Conservation (phyloP, 2,888 invertebrate species). For the Dichetophora obliterata region DNA sequence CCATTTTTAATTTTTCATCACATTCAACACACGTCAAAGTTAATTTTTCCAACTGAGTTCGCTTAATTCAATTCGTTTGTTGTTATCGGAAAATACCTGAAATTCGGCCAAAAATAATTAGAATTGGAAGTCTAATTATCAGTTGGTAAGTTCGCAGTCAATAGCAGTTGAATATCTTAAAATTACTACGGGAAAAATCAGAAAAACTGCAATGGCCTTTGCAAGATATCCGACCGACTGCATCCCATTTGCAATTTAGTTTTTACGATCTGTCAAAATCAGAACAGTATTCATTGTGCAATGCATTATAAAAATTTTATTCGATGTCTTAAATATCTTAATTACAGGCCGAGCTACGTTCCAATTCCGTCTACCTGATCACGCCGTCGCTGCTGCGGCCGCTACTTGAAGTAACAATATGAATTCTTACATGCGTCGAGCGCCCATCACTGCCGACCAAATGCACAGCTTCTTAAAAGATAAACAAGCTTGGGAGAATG, state of each 20-base stretch:
- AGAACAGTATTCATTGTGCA: neutral
- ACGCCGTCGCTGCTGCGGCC: neutral
- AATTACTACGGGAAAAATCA: neutral
- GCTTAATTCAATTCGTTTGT: conserved; percentile 45
- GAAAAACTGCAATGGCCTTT: neutral
- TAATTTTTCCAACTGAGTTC: conserved; percentile 47
- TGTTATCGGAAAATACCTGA: conserved; percentile 42
- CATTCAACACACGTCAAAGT: conserved; percentile 48
- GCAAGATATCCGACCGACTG: neutral
- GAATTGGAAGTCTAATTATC: conserved; percentile 32
- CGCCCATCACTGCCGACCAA: conserved; percentile 55
- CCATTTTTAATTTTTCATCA: conserved; percentile 49
- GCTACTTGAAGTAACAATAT: conserved; percentile 33
- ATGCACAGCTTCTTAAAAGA: conserved; percentile 67
- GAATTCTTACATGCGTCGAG: conserved; percentile 56
- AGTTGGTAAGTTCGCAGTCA: conserved; percentile 42
- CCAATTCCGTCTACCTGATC: neutral
- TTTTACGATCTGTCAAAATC: conserved; percentile 6
- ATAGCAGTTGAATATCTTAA: neutral
- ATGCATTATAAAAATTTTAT: neutral
- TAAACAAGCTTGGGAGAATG: conserved; percentile 81
- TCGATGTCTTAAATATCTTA: neutral
- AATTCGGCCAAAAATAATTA: conserved; percentile 34
- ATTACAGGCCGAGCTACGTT: conserved; percentile 29
- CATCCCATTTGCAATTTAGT: neutral